Base-by-base conservation (phyloP, 2,888 invertebrate genomes). In the Drosophila percnosoma region DNA sequence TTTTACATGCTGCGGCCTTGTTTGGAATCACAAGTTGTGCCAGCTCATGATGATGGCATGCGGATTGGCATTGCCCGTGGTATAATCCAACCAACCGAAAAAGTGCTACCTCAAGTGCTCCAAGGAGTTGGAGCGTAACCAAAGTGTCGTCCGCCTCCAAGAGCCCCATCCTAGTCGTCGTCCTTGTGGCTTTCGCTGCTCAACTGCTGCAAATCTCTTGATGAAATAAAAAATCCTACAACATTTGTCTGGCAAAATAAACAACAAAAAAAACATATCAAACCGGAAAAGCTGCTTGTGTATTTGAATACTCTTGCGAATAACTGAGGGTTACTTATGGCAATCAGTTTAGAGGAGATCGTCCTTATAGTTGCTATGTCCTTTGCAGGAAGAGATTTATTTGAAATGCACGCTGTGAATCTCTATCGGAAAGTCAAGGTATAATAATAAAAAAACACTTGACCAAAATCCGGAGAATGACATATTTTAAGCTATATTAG, bases 201-300 rank as follows among this genome's bases (percentile, higher is more conserved):
- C 80, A 78, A 82, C 81, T 84, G 86, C 79, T 33, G 78, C 78
- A 90, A 90, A 90, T 90, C 90, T 90, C 88, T 82, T 73, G 90
- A 80, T 85, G 88, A 79, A 77, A 87, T 87, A 86, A 83, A 83
- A 88, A 84, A 81, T 79, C 83, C 80, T 74, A 83, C 78, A 71
- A 77, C 77, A 83, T 84, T 84, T 85, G 80, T 84, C 76, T 72
- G 63, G 29, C 63, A 58, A 65, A 66, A 53, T 67, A 60, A 51
- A 31, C 27, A 65, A 51, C 62, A 75, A 52, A 48, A 48, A 58
- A 63, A 4, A 27, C 4, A 27, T 13, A 27, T 13, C 10, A 48
- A 29, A 15, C 15, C 4, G 11, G 13, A 40, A 58, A 10, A 18
- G 21, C 6, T 21, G 27, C 10, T 33, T 10, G 10, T 2, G 2